phyloP scores from a whole-genome alignment of 2,113 vertebrate genomes.

The Spizaetus ornatus region DNA sequence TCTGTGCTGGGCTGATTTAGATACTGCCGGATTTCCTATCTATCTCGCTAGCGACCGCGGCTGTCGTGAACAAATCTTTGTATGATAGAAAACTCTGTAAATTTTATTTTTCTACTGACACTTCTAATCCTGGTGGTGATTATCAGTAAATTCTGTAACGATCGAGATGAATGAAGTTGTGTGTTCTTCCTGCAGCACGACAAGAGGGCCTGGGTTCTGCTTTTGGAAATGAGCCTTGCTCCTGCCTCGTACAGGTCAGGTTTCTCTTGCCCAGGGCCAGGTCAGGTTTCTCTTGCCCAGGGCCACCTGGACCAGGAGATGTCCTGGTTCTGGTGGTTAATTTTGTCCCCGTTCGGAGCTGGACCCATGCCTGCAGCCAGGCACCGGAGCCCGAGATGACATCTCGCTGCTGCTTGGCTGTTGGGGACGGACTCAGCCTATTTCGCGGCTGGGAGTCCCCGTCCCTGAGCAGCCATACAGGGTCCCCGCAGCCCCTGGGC shows the following conservation, averaged over 20 bases:
- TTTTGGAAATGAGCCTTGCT: background rate
- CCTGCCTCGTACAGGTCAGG: rapidly evolving
- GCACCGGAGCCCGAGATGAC: background rate
- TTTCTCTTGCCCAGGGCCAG: rapidly evolving
- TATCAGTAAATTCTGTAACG: constrained; percentile 28
- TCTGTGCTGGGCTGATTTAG: background rate
- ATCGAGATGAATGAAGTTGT: rapidly evolving
- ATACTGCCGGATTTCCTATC: rapidly evolving
- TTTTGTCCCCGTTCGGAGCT: background rate
- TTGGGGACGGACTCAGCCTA: background rate
- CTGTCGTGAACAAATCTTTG: background rate
- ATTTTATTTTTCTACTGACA: constrained; percentile 61
- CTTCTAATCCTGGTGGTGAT: background rate
- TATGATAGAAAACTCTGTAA: background rate
- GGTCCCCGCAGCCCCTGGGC: background rate
- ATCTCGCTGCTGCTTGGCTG: rapidly evolving
- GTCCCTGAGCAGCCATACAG: rapidly evolving
- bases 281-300: rapidly evolving
- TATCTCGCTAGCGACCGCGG: rapidly evolving
- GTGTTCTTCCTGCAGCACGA: background rate
- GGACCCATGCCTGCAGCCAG: background rate
- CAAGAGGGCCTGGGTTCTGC: background rate
- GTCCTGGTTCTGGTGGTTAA: background rate
- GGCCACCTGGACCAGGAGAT: background rate
- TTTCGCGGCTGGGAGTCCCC: rapidly evolving